Evolutionary conservation across 2,113 vertebrate species (phyloP).

Genomic region (Halichoeres trimaculatus): DNA sequence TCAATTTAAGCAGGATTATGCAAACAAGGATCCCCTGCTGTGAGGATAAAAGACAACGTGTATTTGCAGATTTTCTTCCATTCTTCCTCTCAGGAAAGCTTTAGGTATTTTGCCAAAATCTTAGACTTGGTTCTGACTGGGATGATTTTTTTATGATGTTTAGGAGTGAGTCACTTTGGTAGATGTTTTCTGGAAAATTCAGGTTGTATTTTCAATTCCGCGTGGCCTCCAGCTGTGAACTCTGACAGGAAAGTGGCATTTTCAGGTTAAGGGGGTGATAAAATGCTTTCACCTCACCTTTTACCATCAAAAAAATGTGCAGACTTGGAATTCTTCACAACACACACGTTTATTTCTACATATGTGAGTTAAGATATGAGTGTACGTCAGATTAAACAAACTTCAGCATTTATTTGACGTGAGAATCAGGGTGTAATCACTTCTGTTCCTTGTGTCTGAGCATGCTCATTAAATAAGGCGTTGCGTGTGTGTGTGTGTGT

Average conservation of each 20-base stretch:
- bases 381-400: constrained; percentile 39
- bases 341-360: neutral
- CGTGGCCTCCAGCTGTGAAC: neutral
- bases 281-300: neutral
- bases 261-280: neutral
- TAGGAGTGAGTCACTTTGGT: neutral
- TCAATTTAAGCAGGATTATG: neutral
- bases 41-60: neutral
- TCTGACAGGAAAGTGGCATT: neutral
- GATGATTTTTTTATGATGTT: neutral
- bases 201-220: neutral
- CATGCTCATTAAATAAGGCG: constrained; percentile 11
- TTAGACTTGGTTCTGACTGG: neutral
- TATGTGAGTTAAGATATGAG: neutral
- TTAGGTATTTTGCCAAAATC: neutral
- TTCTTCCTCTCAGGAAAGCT: neutral
- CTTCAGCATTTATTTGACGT: constrained; percentile 12
- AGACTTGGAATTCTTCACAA: neutral
- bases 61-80: neutral
- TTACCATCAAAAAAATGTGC: neutral
- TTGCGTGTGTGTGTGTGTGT: constrained; percentile 9
- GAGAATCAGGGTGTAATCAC: constrained; percentile 37
- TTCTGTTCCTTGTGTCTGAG: constrained; percentile 33
- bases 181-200: neutral
- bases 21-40: neutral